A percentile compares a stretch with the other conserved stretches of the same genome.
These are phyloP conservation scores for Macrosiphum euphorbiae DNA, from an alignment of 2,888 invertebrate species.

Conservation along the genomic window DNA sequence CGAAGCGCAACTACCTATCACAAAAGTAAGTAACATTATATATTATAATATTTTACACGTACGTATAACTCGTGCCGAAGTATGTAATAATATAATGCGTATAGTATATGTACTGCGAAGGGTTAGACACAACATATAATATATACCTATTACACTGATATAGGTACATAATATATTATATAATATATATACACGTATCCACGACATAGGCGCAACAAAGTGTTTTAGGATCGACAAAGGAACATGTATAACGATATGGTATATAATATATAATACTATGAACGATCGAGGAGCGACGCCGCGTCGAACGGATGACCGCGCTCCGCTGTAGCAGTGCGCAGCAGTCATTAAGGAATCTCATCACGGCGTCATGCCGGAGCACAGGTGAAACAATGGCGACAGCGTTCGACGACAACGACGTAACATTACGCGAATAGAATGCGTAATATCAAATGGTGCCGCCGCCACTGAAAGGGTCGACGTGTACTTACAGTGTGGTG, in stretches of 20 bases:
- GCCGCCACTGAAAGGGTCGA: not conserved
- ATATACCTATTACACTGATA: not conserved
- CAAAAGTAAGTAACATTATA: no score
- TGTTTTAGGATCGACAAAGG: not conserved
- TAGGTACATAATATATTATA: not conserved
- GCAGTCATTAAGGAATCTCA: conserved; percentile 49
- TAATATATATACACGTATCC: not conserved
- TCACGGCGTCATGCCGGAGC: conserved; percentile 34
- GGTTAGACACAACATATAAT: not conserved
- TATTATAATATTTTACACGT: no score
- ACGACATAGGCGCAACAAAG: not conserved
- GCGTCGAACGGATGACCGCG: not conserved
- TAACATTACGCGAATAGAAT: conserved; percentile 49
- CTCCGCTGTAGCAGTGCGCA: not conserved
- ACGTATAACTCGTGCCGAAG: not conserved
- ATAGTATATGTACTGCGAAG: no score
- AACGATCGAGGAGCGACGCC: not conserved
- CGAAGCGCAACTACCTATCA: no score
- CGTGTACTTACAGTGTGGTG: not conserved
- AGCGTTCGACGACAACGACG: not conserved
- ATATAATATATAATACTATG: not conserved
- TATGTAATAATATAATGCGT: not conserved
- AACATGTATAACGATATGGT: not conserved
- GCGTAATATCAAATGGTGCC: conserved; percentile 44
- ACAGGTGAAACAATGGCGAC: conserved; percentile 44